These are phyloP conservation scores for Catamblyrhynchus diadema DNA, from an alignment of 2,797 vertebrate genomes.

Conservation along the genomic window DNA sequence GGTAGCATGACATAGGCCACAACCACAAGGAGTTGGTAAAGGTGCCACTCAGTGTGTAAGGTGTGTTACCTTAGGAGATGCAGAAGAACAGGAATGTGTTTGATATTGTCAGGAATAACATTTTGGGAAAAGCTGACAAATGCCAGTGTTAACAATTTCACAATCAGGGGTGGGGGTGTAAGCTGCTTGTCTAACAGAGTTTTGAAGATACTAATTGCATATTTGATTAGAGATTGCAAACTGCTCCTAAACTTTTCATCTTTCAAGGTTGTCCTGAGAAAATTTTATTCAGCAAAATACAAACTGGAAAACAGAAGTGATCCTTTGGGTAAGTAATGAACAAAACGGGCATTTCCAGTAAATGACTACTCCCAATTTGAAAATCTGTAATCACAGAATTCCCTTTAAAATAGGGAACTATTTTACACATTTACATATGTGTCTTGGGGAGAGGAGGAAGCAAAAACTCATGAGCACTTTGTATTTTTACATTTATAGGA, in stretches of 20 bases:
- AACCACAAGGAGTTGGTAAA: neutral
- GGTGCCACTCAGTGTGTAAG: neutral
- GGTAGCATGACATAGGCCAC: neutral
- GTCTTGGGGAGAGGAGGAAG: neutral
- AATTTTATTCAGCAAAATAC: neutral
- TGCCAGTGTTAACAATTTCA: neutral
- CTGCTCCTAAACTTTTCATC: neutral
- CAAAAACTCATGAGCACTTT: neutral
- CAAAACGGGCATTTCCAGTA: neutral
- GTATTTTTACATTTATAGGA: neutral
- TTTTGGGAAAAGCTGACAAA: neutral
- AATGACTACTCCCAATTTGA: neutral
- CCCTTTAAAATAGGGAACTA: neutral
- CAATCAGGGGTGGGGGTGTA: neutral
- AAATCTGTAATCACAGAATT: neutral
- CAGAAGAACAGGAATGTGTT: neutral
- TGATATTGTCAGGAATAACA: neutral
- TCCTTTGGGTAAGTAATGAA: conserved; percentile 46
- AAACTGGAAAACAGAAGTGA: neutral
- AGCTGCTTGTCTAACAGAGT: neutral
- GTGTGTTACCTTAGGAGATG: neutral
- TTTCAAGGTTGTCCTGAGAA: conserved; percentile 50
- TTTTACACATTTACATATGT: neutral
- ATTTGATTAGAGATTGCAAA: neutral
- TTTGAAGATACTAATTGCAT: neutral